Evolutionary conservation across 2,888 invertebrate genomes (phyloP), one percentile per base, ranked within the genome.

Genomic region (Portevinia maculata): DNA sequence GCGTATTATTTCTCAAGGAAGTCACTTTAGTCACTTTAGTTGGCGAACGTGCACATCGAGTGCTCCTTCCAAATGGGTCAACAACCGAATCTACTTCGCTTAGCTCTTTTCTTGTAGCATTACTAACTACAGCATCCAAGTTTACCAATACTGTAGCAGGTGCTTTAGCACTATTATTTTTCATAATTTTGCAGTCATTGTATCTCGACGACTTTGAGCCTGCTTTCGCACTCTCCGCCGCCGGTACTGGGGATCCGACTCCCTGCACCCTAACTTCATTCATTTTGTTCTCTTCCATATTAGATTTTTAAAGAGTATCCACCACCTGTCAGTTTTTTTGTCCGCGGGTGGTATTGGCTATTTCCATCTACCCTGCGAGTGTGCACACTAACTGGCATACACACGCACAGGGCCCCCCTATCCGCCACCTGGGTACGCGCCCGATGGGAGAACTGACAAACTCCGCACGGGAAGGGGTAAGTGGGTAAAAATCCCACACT

Each of bases 201-300:
- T 48, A 28, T 48, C 48, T 48, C 48, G 48, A n/a, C 48, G 48
- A 48, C 48, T 48, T 11, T 24, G 21, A 21, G 48, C 48, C 48
- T 48, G 48, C 48, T 24, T 48, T 48, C 24, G 48, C 48, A 48
- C 24, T 48, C 48, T 24, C 24, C 28, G 48, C 28, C 48, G 48
- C 48, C 24, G 48, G 48, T 48, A 48, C 48, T 48, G 48, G 48
- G 48, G 11, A 48, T 48, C 48, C 46, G 46, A 48, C 46, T 48
- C 24, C 24, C 4, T 48, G 24, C 21, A 48, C n/a, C n/a, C n/a
- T n/a, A n/a, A n/a, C n/a, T n/a, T n/a, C n/a, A n/a, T n/a, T n/a
- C n/a, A n/a, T n/a, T n/a, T n/a, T 19, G 46, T 48, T n/a, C 19
- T n/a, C 19, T 24, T 48, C 46, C 46, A 48, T 48, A n/a, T 48